Percentiles rank a stretch among this genome's conserved stretches.
These are phyloP conservation scores for Thereva nobilitata DNA, from an alignment of 2,888 invertebrate genomes.

Conservation along the genomic window DNA sequence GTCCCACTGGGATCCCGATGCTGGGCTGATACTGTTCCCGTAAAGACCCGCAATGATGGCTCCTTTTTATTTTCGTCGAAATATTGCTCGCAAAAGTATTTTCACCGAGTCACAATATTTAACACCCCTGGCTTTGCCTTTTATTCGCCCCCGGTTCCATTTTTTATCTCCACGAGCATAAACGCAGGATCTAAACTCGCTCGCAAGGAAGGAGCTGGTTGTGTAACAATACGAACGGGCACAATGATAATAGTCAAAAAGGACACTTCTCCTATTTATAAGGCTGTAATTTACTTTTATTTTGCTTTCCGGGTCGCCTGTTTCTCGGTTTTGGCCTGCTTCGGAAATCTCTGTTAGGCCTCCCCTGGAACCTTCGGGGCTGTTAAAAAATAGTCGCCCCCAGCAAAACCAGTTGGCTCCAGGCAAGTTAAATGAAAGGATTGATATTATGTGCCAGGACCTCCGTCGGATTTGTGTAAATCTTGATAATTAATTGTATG, in stretches of 20 bases:
- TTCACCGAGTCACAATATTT: conserved; percentile 29
- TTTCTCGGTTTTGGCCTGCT: conserved; percentile 5
- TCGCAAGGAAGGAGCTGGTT: conserved; percentile 13
- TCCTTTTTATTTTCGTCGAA: conserved; percentile 24
- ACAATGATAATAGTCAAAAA: conserved; percentile 29
- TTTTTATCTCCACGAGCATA: conserved; percentile 29
- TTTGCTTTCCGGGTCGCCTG: conserved; percentile 4
- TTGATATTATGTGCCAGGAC: neutral
- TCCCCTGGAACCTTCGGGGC: conserved; percentile 9
- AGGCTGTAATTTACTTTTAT: conserved; percentile 33
- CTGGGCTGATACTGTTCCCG: conserved; percentile 1
- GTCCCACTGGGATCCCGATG: neutral
- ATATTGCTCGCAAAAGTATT: conserved; percentile 34
- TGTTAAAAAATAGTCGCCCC: conserved; percentile 11
- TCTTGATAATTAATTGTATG: no score
- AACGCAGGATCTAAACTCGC: neutral
- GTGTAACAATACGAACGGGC: conserved; percentile 27
- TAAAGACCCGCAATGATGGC: conserved; percentile 13
- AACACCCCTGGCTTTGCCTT: conserved; percentile 29
- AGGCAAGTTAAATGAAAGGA: conserved; percentile 15
- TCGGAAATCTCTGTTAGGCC: conserved; percentile 15
- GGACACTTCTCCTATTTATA: conserved; percentile 28
- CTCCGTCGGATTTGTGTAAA: no score
- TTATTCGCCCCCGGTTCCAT: conserved; percentile 28
- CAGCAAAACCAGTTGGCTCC: neutral